Evolutionary conservation across 1,140 invertebrate genomes (phyloP).

Genomic region (Steinernema feltiae): DNA sequence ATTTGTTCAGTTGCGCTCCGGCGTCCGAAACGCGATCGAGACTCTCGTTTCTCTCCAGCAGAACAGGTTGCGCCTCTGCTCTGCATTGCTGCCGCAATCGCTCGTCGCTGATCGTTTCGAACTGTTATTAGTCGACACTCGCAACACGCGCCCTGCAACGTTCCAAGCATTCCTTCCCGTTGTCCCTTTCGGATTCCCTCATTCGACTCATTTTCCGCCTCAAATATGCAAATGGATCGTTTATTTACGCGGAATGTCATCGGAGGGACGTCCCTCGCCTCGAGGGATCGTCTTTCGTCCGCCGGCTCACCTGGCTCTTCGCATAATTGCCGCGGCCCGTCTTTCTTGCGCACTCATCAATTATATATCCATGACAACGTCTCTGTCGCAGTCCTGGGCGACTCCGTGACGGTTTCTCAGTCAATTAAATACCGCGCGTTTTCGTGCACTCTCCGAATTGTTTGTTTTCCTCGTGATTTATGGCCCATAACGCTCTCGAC

Average conservation of each 20-base stretch:
- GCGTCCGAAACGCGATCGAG: background rate
- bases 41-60: background rate
- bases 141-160: background rate
- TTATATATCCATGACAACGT: background rate
- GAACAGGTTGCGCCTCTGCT: background rate
- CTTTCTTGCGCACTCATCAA: too few relatives aligned
- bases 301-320: background rate
- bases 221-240: too few relatives aligned
- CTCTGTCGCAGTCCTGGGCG: background rate
- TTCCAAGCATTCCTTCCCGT: background rate
- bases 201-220: too few relatives aligned
- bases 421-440: background rate
- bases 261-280: background rate
- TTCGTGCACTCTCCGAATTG: background rate
- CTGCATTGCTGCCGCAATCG: background rate
- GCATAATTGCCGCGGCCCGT: background rate
- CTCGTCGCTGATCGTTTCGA: background rate
- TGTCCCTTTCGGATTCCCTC: background rate
- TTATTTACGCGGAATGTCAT: too few relatives aligned
- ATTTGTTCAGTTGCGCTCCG: conserved; percentile 8
- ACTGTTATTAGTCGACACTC: background rate
- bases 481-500: background rate
- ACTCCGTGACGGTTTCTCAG: background rate
- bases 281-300: background rate
- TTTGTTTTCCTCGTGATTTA: background rate